Evolutionary conservation across 2,797 vertebrate genomes (phyloP).

Genomic region (Enteromius treurensis): DNA sequence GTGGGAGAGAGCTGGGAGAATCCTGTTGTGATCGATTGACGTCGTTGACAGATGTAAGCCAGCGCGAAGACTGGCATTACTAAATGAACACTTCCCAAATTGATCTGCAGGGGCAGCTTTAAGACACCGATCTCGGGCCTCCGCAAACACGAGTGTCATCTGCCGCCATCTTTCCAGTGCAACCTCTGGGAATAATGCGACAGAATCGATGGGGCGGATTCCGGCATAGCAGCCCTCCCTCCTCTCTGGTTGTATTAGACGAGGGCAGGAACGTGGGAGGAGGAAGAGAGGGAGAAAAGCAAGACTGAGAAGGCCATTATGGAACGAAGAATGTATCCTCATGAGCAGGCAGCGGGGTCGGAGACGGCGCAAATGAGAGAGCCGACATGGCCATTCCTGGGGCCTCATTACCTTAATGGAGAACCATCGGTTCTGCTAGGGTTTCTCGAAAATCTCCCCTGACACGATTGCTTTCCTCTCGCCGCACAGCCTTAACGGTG

Average conservation of each 20-base stretch:
- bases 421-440: constrained; percentile 81
- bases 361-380: constrained; percentile 81
- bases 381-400: constrained; percentile 76
- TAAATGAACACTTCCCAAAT: constrained; percentile 62
- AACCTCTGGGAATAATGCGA: constrained; percentile 39
- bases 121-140: constrained; percentile 33
- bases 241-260: constrained; percentile 48
- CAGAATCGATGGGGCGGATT: constrained; percentile 47
- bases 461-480: constrained; percentile 71
- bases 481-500: constrained; percentile 61
- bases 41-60: constrained; percentile 41
- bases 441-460: constrained; percentile 77
- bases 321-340: constrained; percentile 76
- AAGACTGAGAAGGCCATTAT: constrained; percentile 82
- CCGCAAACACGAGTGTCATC: constrained; percentile 26
- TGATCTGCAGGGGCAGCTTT: constrained; percentile 56
- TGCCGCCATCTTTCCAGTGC: constrained; percentile 26
- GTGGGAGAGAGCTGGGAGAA: constrained; percentile 44
- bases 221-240: constrained; percentile 32
- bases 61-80: constrained; percentile 49
- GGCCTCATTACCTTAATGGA: constrained; percentile 86
- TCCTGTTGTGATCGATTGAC: constrained; percentile 48
- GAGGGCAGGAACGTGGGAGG: constrained; percentile 62
- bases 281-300: constrained; percentile 72
- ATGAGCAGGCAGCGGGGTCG: constrained; percentile 69